Conservation (phyloP, 2,797 vertebrate genomes). For the Dipus sagitta region DNA sequence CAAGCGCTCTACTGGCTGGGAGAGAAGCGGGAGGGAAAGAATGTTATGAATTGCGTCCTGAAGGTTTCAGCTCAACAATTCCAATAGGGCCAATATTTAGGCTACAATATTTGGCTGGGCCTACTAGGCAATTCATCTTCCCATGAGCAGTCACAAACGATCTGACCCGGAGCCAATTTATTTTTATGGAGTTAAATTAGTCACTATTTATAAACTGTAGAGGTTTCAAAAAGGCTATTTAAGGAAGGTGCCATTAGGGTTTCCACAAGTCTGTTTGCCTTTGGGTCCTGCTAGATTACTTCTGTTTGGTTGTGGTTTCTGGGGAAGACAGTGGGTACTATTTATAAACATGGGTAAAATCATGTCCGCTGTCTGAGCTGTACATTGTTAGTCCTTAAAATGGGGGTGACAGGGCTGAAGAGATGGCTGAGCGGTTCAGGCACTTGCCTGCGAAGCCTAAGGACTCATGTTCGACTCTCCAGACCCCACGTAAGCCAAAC, state of each 20-base stretch:
- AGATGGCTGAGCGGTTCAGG: too few species aligned
- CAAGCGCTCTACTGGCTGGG: background rate
- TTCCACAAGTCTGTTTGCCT: slow-evolving; percentile 50
- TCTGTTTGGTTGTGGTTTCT: slow-evolving; percentile 67
- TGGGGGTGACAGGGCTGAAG: background rate
- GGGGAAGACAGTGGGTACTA: slow-evolving; percentile 36
- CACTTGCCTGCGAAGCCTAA: too few species aligned
- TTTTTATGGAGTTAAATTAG: slow-evolving; percentile 80
- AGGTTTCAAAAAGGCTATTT: slow-evolving; percentile 61
- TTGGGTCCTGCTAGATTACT: slow-evolving; percentile 56
- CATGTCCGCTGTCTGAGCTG: slow-evolving; percentile 28
- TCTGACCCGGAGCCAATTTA: slow-evolving; percentile 66
- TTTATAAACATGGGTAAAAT: slow-evolving; percentile 46
- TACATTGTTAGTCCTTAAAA: slow-evolving; percentile 38
- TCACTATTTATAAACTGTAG: slow-evolving; percentile 74
- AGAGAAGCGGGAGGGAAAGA: slow-evolving; percentile 12
- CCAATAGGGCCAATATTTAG: slow-evolving; percentile 78
- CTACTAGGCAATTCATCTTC: slow-evolving; percentile 72
- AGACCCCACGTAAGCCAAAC: too few species aligned
- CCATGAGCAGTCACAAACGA: slow-evolving; percentile 58
- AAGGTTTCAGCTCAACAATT: slow-evolving; percentile 72
- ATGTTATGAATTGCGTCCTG: slow-evolving; percentile 67
- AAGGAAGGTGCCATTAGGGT: slow-evolving; percentile 49
- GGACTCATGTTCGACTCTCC: too few species aligned
- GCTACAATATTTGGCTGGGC: slow-evolving; percentile 72